Conservation (phyloP, 53 echinoderm and acorn worm species). For the Antedon mediterranea region DNA sequence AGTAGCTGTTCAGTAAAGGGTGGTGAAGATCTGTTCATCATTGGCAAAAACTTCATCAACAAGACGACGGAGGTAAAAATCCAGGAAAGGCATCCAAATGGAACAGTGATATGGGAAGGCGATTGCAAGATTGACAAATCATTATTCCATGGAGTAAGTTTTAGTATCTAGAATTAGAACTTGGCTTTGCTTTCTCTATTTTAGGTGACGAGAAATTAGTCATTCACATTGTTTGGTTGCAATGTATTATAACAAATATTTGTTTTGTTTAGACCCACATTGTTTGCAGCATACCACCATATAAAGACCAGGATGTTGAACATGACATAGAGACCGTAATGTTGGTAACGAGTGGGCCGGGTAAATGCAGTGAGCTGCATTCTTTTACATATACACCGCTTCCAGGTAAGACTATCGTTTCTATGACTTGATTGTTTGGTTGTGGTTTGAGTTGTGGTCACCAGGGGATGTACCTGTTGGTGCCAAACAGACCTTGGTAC, state of each 20-base stretch:
- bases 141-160: conserved; percentile 89
- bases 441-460: neutral
- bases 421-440: neutral
- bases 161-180: too few species aligned
- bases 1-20: conserved; percentile 57
- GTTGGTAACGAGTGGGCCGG: conserved; percentile 66
- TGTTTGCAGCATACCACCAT: conserved; percentile 83
- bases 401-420: conserved; percentile 45
- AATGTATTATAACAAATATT: neutral
- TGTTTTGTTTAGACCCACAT: conserved; percentile 65
- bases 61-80: conserved; percentile 78
- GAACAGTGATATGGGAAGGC: conserved; percentile 65
- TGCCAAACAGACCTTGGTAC: neutral
- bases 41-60: conserved; percentile 92
- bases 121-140: conserved; percentile 76
- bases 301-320: conserved; percentile 36
- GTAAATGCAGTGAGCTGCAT: conserved; percentile 80
- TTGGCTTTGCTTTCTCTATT: too few species aligned
- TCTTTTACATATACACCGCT: conserved; percentile 67
- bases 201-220: too few species aligned
- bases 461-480: neutral
- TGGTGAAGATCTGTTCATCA: conserved; percentile 85
- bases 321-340: conserved; percentile 56
- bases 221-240: too few species aligned
- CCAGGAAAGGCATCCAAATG: conserved; percentile 46